A percentile compares a stretch with the other conserved stretches of the same genome.
Conservation (phyloP, 2,888 invertebrate genomes). For the Ceramica pisi region DNA sequence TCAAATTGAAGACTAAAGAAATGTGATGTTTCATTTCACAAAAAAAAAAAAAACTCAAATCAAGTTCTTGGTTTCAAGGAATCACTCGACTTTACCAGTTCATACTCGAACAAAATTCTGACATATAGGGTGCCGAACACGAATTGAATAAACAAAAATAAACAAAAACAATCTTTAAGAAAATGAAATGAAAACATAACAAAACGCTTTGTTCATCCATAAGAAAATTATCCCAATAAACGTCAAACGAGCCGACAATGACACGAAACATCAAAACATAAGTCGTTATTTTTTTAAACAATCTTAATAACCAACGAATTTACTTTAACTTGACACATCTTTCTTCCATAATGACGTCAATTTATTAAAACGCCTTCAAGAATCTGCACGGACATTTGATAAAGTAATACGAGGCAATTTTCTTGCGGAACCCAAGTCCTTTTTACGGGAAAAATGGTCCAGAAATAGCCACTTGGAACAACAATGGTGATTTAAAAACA, state of each 20-base stretch:
- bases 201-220: not conserved
- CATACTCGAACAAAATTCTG: no score
- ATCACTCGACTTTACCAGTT: not conserved
- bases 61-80: not conserved
- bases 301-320: conserved; percentile 47
- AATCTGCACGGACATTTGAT: conserved; percentile 52
- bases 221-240: conserved; percentile 2
- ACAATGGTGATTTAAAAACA: conserved; percentile 77
- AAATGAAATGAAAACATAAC: not conserved
- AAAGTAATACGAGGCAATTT: conserved; percentile 65
- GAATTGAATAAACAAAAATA: not conserved
- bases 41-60: no score
- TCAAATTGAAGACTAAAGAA: not conserved
- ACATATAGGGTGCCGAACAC: not conserved
- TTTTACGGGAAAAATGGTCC: conserved; percentile 49
- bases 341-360: conserved; percentile 57
- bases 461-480: conserved; percentile 77
- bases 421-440: conserved; percentile 45
- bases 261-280: conserved; percentile 28
- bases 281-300: conserved; percentile 33
- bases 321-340: conserved; percentile 47
- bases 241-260: not conserved
- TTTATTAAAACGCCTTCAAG: conserved; percentile 55
- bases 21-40: not conserved
- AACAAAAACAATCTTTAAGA: not conserved